Conservation (phyloP, 2,888 invertebrate genomes). For the Drosophila mimetica region DNA sequence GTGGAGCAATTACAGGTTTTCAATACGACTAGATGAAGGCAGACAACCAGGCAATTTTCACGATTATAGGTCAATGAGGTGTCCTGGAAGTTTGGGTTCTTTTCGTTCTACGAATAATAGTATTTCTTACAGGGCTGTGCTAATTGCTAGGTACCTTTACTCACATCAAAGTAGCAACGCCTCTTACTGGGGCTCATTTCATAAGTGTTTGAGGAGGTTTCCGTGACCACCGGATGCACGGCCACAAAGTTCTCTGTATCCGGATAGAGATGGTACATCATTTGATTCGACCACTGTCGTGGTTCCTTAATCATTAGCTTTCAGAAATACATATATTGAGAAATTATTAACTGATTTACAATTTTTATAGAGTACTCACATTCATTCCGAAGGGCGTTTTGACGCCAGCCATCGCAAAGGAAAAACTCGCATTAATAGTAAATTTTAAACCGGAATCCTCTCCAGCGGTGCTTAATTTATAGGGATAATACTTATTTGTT, state of each 20-base stretch:
- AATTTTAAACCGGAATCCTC: conserved; percentile 80
- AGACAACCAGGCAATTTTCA: conserved; percentile 75
- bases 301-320: conserved; percentile 76
- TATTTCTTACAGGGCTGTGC: neutral
- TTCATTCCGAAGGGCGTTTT: conserved; percentile 52
- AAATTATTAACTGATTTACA: too few relatives aligned
- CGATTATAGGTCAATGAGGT: conserved; percentile 63
- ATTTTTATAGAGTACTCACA: conserved; percentile 13
- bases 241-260: conserved; percentile 73
- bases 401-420: conserved; percentile 42
- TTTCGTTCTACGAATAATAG: conserved; percentile 59
- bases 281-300: conserved; percentile 65
- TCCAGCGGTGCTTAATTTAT: conserved; percentile 74
- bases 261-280: conserved; percentile 55
- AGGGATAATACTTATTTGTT: conserved; percentile 70
- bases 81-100: conserved; percentile 41
- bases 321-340: neutral
- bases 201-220: conserved; percentile 60
- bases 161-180: conserved; percentile 76
- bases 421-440: conserved; percentile 52
- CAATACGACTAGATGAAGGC: conserved; percentile 70
- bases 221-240: conserved; percentile 67
- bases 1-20: conserved; percentile 78
- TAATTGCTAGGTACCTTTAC: neutral
- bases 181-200: conserved; percentile 58